Evolutionary conservation across 2,888 invertebrate genomes (phyloP).

Genomic region (Leptopterna dolabrata): DNA sequence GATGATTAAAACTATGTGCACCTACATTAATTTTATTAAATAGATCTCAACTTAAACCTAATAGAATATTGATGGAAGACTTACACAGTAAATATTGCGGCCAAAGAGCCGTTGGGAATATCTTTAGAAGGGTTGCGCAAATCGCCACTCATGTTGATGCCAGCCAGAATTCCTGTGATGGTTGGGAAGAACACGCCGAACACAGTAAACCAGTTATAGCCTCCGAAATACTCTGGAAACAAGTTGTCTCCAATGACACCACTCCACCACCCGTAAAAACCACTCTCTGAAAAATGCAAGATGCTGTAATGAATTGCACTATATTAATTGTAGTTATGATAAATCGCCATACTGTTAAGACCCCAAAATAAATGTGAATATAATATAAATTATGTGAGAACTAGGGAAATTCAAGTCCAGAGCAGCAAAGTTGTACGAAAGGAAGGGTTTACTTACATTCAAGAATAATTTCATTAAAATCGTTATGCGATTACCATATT

Average conservation of each 20-base stretch:
- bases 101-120: constrained; percentile 94
- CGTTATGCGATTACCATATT: too few species aligned
- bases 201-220: constrained; percentile 93
- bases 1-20: not conserved
- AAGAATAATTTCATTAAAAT: too few species aligned
- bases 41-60: too few species aligned
- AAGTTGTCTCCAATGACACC: constrained; percentile 84
- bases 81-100: constrained; percentile 91
- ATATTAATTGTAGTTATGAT: too few species aligned
- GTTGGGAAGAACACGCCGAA: constrained; percentile 98
- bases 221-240: constrained; percentile 81
- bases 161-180: constrained; percentile 95
- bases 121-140: constrained; percentile 89
- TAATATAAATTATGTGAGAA: too few species aligned
- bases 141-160: constrained; percentile 99
- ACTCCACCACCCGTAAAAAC: constrained; percentile 88
- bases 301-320: not conserved
- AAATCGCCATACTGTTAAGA: too few species aligned
- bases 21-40: too few species aligned
- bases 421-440: too few species aligned
- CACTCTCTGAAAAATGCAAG: constrained; percentile 72
- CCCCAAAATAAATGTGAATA: too few species aligned
- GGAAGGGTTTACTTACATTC: too few species aligned
- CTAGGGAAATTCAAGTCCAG: too few species aligned
- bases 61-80: too few species aligned